Evolutionary conservation across 2,113 vertebrate genomes (phyloP), one percentile per base, ranked within the genome.

Genomic region (Peromyscus californicus): DNA sequence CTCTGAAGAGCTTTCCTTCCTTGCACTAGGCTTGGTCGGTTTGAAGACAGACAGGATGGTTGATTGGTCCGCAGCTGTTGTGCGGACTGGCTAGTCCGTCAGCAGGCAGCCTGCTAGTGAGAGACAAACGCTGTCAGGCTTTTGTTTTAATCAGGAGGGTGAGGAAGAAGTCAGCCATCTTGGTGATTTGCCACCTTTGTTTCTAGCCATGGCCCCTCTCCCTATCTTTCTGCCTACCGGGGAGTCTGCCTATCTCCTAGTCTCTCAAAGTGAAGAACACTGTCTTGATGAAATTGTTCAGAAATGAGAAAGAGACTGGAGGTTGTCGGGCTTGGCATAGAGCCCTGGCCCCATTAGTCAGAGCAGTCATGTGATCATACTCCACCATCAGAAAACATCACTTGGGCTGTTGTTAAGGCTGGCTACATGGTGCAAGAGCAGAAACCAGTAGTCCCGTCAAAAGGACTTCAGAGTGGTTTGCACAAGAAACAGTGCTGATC

Each of bases 281-380:
- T 39, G 70, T 45, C 88, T 86, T 51, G 0, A 0, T 0, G 12
- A 3, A n/a, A 24, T 5, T 74, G n/a, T 39, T 42, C n/a, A 74
- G 72, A 75, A 75, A 42, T 75, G 72, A 75, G 72, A 24, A 42
- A 11, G 3, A 31, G 65, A 21, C 54, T 3, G 29, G 19, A 9
- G 39, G 16, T 4, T 8, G 21, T 16, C 1, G 0, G n/a, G 31
- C 33, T 39, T n/a, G 74, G 36, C 2, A 3, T 1, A 24, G 39
- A 61, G 67, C 59, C 7, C 0, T 16, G 51, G 15, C 9, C 79
- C 1, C n/a, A 39, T 11, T 26, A 0, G 61, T 36, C 29, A 74
- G 63, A 63, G 93, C 22, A 61, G 39, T 57, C 16, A 87, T 4
- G 5, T 7, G 15, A 17, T 76, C 80, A 63, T 26, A 36, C 5